Conservation (phyloP, 2,797 vertebrate genomes). For the Hippocampus kuda region DNA sequence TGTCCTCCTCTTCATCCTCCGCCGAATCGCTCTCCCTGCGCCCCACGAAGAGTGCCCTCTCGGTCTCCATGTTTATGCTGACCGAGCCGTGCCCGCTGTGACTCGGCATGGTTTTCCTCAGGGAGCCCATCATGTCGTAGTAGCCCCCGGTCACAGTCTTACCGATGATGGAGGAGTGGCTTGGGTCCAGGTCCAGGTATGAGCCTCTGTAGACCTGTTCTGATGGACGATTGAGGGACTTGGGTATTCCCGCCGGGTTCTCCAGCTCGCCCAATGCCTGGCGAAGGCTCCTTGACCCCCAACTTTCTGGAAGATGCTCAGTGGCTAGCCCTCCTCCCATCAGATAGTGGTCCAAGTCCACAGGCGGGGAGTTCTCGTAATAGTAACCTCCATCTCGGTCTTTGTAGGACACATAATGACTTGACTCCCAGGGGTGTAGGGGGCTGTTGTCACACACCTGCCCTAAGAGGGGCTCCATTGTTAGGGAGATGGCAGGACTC, state of each 20-base stretch:
- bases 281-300: conserved; percentile 68
- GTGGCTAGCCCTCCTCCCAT: conserved; percentile 42
- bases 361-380: conserved; percentile 64
- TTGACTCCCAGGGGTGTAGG: conserved; percentile 67
- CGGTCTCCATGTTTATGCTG: conserved; percentile 65
- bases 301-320: conserved; percentile 63
- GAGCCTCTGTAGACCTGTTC: conserved; percentile 54
- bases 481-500: conserved; percentile 75
- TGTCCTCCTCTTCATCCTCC: conserved; percentile 54
- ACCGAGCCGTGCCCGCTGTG: conserved; percentile 57
- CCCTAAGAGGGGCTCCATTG: conserved; percentile 82
- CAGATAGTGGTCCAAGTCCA: conserved; percentile 53
- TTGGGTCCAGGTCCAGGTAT: conserved; percentile 63
- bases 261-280: conserved; percentile 69
- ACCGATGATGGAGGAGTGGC: conserved; percentile 42
- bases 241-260: conserved; percentile 71
- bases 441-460: conserved; percentile 57
- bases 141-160: conserved; percentile 63
- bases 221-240: conserved; percentile 47
- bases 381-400: conserved; percentile 68
- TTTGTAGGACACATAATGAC: conserved; percentile 70
- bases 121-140: conserved; percentile 75
- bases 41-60: conserved; percentile 58
- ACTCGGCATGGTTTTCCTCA: conserved; percentile 71
- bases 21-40: conserved; percentile 57